These are phyloP conservation scores for Atlantisia rogersi DNA, from an alignment of 2,113 vertebrate genomes.

Conservation along the genomic window DNA sequence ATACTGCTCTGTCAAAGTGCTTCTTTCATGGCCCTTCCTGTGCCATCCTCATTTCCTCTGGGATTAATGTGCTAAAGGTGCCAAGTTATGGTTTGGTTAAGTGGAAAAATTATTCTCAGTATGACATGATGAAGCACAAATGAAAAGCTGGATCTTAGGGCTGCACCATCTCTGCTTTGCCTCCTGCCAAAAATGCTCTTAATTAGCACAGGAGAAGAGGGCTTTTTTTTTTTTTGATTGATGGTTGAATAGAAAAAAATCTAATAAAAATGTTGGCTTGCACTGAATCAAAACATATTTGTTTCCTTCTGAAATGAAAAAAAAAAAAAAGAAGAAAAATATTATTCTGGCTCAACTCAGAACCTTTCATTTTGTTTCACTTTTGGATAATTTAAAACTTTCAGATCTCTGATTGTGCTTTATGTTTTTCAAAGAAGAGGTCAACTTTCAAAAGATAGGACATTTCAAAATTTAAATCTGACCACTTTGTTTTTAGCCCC, in stretches of 20 bases:
- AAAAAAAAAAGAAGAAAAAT: neutral
- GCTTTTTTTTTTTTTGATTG: neutral
- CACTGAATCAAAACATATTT: neutral
- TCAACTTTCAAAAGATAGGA: neutral
- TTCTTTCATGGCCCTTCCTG: neutral
- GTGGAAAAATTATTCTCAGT: neutral
- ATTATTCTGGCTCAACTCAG: neutral
- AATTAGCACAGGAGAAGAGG: neutral
- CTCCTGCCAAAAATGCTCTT: neutral
- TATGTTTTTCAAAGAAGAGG: neutral
- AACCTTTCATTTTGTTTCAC: neutral
- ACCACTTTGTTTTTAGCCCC: neutral
- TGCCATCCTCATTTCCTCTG: neutral
- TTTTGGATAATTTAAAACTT: neutral
- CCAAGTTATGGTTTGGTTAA: neutral
- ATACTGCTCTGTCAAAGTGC: neutral
- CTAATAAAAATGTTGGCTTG: neutral
- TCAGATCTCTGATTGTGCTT: neutral
- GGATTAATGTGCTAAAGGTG: neutral
- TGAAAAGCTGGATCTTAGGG: neutral
- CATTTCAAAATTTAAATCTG: neutral
- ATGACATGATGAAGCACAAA: neutral
- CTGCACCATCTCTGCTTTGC: neutral
- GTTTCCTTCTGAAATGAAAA: neutral
- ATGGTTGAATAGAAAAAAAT: neutral